Evolutionary conservation across 1,140 invertebrate genomes (phyloP), one percentile per base, ranked within the genome.

Genomic region (Bilobella aurantiaca): DNA sequence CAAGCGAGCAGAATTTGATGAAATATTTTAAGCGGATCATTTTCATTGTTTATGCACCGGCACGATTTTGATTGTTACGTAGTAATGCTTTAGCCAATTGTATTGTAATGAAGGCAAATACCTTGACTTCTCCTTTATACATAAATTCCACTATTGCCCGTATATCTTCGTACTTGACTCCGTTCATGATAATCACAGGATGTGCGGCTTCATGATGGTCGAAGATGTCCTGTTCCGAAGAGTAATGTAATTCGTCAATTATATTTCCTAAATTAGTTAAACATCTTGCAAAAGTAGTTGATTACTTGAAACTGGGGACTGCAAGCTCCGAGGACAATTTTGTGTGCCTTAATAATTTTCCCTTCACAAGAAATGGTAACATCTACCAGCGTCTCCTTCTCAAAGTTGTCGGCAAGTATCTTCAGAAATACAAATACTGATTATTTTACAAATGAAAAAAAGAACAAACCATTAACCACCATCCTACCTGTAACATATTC

Each of bases 291-390:
- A 25, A 31, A 29, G 0, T 30, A 18, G 27, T 31, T 62, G 27
- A 47, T 62, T 75, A 78, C 78, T 73, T 82, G 78, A 74, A 84
- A 83, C 73, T 82, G 83, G 18, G 79, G 77, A 66, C 81, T 82
- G 66, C 81, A 83, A 27, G 82, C 82, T n/a, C 81, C 79, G 29
- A 84, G 75, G 46, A 84, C 78, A 69, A 84, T 77, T 74, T 81
- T 81, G 71, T 84, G 82, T 8, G 82, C 82, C 73, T 81, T 82
- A 16, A 84, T 73, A 67, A 77, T 80, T 46, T 78, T 76, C 16
- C 81, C 82, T 67, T 83, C 79, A 74, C 81, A 82, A 32, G 78
- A 78, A 37, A 84, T 70, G 14, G 82, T 83, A n/a, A 83, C 82
- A 76, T 84, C 82, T 21, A 82, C 81, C 31, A 83, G 73, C 63